phyloP scores from a whole-genome alignment of 2,113 vertebrate species.

The Strix uralensis region DNA sequence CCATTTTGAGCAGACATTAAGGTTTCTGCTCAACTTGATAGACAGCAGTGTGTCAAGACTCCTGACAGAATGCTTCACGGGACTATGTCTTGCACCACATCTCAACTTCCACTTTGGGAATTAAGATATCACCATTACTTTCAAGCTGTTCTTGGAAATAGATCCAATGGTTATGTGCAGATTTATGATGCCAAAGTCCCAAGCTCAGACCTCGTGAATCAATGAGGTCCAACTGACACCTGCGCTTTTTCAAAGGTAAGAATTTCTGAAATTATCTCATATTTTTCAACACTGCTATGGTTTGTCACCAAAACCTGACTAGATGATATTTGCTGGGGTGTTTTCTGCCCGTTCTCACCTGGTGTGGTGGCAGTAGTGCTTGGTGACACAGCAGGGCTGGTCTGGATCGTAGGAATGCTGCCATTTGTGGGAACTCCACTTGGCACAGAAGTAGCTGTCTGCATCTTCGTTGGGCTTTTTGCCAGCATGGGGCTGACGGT shows the following conservation, averaged over 20 bases:
- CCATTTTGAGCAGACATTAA: neutral
- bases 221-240: fast-evolving
- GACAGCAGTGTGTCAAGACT: neutral
- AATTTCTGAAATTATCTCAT: neutral
- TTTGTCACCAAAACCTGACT: neutral
- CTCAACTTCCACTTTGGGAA: neutral
- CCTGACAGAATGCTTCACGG: neutral
- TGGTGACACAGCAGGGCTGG: neutral
- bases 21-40: neutral
- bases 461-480: neutral
- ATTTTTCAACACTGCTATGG: neutral
- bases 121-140: neutral
- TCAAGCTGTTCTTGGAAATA: neutral
- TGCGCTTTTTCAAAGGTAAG: neutral
- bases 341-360: slow-evolving; percentile 55
- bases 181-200: neutral
- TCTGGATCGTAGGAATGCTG: neutral
- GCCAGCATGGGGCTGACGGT: neutral
- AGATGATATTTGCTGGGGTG: neutral
- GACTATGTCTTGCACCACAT: neutral
- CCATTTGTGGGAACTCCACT: slow-evolving; percentile 20
- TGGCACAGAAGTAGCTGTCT: neutral
- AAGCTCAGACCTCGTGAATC: neutral
- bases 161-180: neutral
- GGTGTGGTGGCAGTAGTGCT: slow-evolving; percentile 56